phyloP scores from a whole-genome alignment of 2,888 invertebrate genomes.

The Himalopsyche japonica region DNA sequence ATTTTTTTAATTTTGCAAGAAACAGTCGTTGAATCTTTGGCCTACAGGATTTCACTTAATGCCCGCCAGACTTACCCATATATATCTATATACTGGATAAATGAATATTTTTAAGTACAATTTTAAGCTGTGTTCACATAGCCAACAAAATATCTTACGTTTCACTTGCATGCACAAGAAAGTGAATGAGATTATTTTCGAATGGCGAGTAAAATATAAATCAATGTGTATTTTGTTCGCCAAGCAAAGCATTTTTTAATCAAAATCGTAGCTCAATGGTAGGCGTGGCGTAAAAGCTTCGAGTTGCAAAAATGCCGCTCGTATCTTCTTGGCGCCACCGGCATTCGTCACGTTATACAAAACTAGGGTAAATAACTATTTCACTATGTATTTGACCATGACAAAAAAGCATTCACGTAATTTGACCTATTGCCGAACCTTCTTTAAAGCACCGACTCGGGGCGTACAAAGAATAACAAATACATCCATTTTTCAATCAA shows the following conservation, averaged over 20 bases:
- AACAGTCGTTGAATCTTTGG: no score
- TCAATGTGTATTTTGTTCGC: slow-evolving; percentile 30
- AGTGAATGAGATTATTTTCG: not conserved
- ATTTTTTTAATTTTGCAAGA: no score
- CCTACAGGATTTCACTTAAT: no score
- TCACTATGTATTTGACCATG: not conserved
- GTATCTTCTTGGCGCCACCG: not conserved
- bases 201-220: slow-evolving; percentile 29
- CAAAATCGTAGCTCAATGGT: not conserved
- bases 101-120: not conserved
- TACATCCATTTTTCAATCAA: no score
- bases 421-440: no score
- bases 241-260: slow-evolving; percentile 23
- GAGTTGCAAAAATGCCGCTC: not conserved
- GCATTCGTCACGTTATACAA: not conserved
- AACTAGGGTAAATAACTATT: not conserved
- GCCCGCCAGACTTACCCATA: no score
- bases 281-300: not conserved
- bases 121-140: not conserved
- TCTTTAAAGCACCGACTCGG: no score
- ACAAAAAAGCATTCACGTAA: not conserved
- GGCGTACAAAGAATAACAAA: no score
- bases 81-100: no score
- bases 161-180: not conserved
- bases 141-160: not conserved